Percentiles rank a stretch among this genome's conserved stretches.
Evolutionary conservation across 1,140 invertebrate species (phyloP).

Genomic region (Drosophila obscura): DNA sequence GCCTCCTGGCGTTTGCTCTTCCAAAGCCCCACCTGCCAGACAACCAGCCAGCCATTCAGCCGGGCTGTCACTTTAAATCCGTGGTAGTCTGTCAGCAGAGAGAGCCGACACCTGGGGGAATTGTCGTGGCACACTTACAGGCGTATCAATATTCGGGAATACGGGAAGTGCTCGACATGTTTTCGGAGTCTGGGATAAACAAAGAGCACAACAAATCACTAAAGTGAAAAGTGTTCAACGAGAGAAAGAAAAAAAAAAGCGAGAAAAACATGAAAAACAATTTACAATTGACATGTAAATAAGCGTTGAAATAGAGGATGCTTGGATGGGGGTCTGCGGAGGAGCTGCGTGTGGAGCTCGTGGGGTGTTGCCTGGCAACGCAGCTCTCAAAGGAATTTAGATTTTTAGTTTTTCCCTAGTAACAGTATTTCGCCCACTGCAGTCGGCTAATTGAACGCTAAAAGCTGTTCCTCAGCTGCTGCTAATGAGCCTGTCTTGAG

Average conservation of each 20-base stretch:
- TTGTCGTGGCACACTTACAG: conserved; percentile 11
- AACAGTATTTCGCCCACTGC: neutral
- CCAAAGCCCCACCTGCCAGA: conserved; percentile 5
- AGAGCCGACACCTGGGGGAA: conserved; percentile 54
- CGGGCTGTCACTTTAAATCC: conserved; percentile 60
- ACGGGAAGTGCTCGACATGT: conserved; percentile 66
- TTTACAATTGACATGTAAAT: conserved; percentile 82
- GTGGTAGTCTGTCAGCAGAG: conserved; percentile 59
- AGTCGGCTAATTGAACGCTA: conserved; percentile 23
- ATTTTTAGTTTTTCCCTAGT: neutral
- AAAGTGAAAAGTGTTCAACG: conserved; percentile 51
- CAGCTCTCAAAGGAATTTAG: conserved; percentile 18
- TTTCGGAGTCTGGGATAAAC: conserved; percentile 66
- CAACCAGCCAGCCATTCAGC: conserved; percentile 3
- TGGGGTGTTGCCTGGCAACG: conserved; percentile 32
- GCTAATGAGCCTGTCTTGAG: conserved; percentile 11
- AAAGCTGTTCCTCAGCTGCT: conserved; percentile 45
- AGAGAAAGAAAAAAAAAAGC: conserved; percentile 10
- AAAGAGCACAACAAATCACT: conserved; percentile 56
- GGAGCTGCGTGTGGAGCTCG: no score
- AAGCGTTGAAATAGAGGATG: conserved; percentile 24
- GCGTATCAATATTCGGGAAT: conserved; percentile 58
- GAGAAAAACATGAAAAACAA: conserved; percentile 74
- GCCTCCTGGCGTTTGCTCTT: neutral
- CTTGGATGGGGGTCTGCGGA: neutral